Conservation (phyloP, 2,888 invertebrate genomes). For the Pseudococcus viburni region DNA sequence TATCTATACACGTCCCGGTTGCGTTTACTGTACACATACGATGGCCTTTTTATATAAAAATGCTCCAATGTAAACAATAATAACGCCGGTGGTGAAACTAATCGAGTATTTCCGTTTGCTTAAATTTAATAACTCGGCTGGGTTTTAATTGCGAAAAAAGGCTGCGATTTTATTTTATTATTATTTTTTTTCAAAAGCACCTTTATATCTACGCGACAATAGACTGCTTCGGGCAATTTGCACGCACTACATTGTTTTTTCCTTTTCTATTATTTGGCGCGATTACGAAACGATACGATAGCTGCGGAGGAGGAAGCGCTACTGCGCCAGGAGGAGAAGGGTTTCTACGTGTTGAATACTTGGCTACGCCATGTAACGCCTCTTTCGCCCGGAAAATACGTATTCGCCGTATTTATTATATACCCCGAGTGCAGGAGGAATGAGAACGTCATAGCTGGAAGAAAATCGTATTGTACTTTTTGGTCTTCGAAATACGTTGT, state of each 20-base stretch:
- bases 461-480: not conserved
- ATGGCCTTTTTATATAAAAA: slow-evolving; percentile 41
- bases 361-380: not conserved
- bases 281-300: not conserved
- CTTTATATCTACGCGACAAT: not conserved
- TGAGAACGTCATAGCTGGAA: not conserved
- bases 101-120: slow-evolving; percentile 42
- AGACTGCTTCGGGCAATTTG: not conserved
- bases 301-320: not conserved
- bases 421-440: not conserved
- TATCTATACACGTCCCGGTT: not conserved
- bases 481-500: not conserved
- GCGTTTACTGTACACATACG: not conserved
- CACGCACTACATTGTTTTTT: not conserved
- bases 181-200: not conserved
- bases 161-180: not conserved
- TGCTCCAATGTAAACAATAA: slow-evolving; percentile 51
- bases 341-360: not conserved
- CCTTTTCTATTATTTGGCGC: not conserved
- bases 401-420: not conserved
- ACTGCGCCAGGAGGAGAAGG: not conserved
- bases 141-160: slow-evolving; percentile 34
- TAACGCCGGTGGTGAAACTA: slow-evolving; percentile 30
- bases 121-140: slow-evolving; percentile 45
- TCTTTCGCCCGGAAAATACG: not conserved